phyloP scores from a whole-genome alignment of 2,888 invertebrate species.

The Drosophila niveifrons region DNA sequence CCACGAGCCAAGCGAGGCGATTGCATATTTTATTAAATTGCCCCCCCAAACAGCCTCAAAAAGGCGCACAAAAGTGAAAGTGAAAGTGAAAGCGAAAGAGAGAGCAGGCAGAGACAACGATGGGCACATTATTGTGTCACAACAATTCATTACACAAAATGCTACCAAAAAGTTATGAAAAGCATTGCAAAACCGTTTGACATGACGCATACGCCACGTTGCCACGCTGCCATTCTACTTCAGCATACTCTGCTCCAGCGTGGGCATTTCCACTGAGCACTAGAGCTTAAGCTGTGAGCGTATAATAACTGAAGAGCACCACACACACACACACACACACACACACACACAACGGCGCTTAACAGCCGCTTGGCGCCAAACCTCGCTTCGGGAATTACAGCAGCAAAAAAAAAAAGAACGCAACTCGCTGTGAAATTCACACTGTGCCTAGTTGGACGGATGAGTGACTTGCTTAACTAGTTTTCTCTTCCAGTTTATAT shows the following conservation, averaged over 20 bases:
- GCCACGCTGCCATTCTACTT: slow-evolving; percentile 22
- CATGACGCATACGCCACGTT: slow-evolving; percentile 72
- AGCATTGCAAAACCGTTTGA: slow-evolving; percentile 61
- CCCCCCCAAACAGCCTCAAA: slow-evolving; percentile 28
- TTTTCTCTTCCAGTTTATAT: not conserved
- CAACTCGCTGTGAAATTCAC: slow-evolving; percentile 39
- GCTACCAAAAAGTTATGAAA: slow-evolving; percentile 55
- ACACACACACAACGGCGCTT: slow-evolving; percentile 7
- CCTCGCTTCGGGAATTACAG: slow-evolving; percentile 47
- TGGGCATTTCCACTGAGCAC: slow-evolving; percentile 7
- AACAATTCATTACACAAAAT: slow-evolving; percentile 77
- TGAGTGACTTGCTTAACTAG: not conserved
- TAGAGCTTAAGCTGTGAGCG: slow-evolving; percentile 4
- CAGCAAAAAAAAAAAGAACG: not conserved
- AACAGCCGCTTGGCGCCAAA: slow-evolving; percentile 11
- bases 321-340: too few relatives aligned
- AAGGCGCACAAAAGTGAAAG: slow-evolving; percentile 32
- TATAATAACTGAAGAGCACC: slow-evolving; percentile 11
- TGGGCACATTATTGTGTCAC: slow-evolving; percentile 68
- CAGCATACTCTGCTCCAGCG: slow-evolving; percentile 8
- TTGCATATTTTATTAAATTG: slow-evolving; percentile 72
- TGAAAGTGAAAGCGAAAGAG: slow-evolving; percentile 21
- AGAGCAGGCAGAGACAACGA: slow-evolving; percentile 24
- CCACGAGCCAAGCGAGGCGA: slow-evolving; percentile 49
- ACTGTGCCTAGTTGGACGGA: slow-evolving; percentile 25